Evolutionary conservation across 2,888 invertebrate genomes (phyloP).

Genomic region (Eupelmus urozonus): DNA sequence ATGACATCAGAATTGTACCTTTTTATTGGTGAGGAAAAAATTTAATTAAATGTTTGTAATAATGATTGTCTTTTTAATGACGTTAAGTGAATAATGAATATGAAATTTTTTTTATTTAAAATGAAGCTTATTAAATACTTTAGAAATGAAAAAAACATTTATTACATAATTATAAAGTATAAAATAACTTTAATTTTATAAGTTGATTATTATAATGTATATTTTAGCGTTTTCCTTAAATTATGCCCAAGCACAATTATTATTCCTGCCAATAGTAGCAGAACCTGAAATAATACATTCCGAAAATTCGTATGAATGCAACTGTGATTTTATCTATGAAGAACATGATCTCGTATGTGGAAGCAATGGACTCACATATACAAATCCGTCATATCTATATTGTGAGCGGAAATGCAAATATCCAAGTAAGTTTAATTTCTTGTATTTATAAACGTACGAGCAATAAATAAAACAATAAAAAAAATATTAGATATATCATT

Average conservation of each 20-base stretch:
- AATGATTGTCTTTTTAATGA: too few relatives aligned
- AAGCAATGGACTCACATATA: slow-evolving; percentile 36
- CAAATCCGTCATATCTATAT: slow-evolving; percentile 22
- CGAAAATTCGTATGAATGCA: slow-evolving; percentile 15
- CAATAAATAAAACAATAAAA: too few relatives aligned
- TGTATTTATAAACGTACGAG: background rate
- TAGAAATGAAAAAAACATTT: too few relatives aligned
- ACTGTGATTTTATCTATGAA: slow-evolving; percentile 13
- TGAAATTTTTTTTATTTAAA: too few relatives aligned
- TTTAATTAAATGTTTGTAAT: too few relatives aligned
- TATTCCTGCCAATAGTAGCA: slow-evolving; percentile 19
- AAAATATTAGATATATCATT: too few relatives aligned
- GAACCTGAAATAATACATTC: background rate
- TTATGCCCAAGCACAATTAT: slow-evolving; percentile 11
- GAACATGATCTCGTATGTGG: slow-evolving; percentile 41
- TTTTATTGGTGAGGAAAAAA: slow-evolving; percentile 13
- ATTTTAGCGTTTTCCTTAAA: slow-evolving; percentile 5
- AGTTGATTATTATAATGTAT: too few relatives aligned
- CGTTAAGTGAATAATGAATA: too few relatives aligned
- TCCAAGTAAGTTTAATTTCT: slow-evolving; percentile 15
- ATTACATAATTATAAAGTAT: too few relatives aligned
- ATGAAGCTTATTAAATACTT: too few relatives aligned
- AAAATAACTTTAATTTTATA: too few relatives aligned
- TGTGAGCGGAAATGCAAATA: slow-evolving; percentile 34
- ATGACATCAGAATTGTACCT: slow-evolving; percentile 9